A percentile compares a stretch with the other conserved stretches of the same genome.
Evolutionary conservation across 2,113 vertebrate genomes (phyloP).

Genomic region (Monopterus albus): DNA sequence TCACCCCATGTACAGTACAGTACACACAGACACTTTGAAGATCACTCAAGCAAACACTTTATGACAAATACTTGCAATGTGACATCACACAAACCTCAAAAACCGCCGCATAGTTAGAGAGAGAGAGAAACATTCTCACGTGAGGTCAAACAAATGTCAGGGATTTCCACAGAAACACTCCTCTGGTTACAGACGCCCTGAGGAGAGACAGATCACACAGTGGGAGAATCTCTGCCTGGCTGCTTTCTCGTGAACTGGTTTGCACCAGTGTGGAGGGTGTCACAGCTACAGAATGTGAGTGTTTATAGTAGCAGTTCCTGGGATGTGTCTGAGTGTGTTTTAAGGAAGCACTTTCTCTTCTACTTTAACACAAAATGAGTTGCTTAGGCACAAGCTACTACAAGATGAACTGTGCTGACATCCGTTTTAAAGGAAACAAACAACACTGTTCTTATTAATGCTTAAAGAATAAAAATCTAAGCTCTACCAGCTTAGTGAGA

Average conservation of each 20-base stretch:
- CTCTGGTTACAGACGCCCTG: conserved; percentile 10
- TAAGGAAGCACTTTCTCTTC: conserved; percentile 29
- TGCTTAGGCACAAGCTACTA: not conserved
- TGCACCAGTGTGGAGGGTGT: conserved; percentile 39
- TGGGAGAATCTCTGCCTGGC: conserved; percentile 43
- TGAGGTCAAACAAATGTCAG: conserved; percentile 68
- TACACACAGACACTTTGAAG: conserved; percentile 32
- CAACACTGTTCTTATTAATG: conserved; percentile 41
- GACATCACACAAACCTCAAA: conserved; percentile 24
- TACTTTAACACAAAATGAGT: conserved; percentile 23
- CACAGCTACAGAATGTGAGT: conserved; percentile 38
- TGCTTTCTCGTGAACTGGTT: conserved; percentile 61
- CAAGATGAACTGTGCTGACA: conserved; percentile 22
- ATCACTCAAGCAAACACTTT: conserved; percentile 18
- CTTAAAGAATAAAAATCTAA: conserved; percentile 52
- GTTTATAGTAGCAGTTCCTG: conserved; percentile 53
- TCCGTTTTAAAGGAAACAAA: conserved; percentile 24
- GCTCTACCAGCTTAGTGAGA: conserved; percentile 54
- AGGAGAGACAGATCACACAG: conserved; percentile 42
- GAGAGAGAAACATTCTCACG: conserved; percentile 37
- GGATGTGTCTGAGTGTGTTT: conserved; percentile 32
- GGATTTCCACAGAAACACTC: conserved; percentile 48
- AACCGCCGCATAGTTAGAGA: conserved; percentile 13
- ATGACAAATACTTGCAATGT: conserved; percentile 11
- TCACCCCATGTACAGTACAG: not conserved